Evolutionary conservation across 2,113 vertebrate species (phyloP).

Genomic region (Pseudorectes ferrugineus): DNA sequence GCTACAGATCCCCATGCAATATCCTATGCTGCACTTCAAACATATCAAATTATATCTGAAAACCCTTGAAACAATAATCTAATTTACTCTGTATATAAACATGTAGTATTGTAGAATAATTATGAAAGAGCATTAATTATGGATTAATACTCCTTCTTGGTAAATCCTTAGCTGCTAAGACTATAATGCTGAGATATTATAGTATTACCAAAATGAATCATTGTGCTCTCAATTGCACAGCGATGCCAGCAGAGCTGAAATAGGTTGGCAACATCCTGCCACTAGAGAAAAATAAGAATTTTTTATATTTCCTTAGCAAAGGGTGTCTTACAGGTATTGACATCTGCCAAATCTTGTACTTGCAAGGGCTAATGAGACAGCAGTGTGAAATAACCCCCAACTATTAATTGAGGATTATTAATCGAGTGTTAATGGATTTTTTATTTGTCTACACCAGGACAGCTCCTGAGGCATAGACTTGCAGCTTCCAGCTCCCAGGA

Average conservation of each 20-base stretch:
- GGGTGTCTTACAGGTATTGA: neutral
- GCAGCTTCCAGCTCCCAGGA: neutral
- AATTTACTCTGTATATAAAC: neutral
- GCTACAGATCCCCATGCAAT: neutral
- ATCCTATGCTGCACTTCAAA: neutral
- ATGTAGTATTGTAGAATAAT: neutral
- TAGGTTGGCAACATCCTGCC: neutral
- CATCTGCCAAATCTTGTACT: neutral
- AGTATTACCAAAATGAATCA: neutral
- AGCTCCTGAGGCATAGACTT: neutral
- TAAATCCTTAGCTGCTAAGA: neutral
- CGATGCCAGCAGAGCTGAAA: neutral
- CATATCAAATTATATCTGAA: neutral
- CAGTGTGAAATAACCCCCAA: neutral
- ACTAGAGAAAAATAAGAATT: neutral
- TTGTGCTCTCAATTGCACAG: neutral
- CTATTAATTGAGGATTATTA: neutral
- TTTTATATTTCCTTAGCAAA: neutral
- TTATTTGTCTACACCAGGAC: neutral
- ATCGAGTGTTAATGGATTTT: neutral
- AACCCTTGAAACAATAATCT: neutral
- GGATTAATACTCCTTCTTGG: neutral
- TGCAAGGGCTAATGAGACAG: neutral
- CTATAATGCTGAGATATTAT: neutral
- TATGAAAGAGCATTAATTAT: neutral